Conservation (phyloP, 2,113 vertebrate genomes). For the Xiphorhynchus elegans region DNA sequence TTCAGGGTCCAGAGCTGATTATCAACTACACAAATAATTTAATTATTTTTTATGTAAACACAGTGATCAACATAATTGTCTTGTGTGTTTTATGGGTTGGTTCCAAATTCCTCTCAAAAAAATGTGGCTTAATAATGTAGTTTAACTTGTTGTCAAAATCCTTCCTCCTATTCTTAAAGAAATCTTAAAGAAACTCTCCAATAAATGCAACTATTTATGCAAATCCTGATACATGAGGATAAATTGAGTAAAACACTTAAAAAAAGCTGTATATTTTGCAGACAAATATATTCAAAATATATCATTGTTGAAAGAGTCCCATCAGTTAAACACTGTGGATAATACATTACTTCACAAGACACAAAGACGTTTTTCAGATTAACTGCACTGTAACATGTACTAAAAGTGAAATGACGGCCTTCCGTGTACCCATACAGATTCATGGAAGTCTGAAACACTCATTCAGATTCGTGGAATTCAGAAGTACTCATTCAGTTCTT, state of each 20-base stretch:
- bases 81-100: background rate
- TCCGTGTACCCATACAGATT: background rate
- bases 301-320: background rate
- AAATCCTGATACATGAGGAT: background rate
- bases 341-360: background rate
- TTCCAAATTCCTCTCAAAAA: background rate
- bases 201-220: background rate
- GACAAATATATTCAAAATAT: background rate
- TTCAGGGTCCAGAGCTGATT: background rate
- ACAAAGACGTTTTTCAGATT: background rate
- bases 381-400: background rate
- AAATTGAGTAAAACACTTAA: background rate
- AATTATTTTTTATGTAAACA: background rate
- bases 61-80: background rate
- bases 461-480: background rate
- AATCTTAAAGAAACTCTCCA: background rate
- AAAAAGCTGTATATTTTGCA: background rate
- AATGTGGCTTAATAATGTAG: background rate
- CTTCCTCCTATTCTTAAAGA: background rate
- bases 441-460: rapidly evolving
- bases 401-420: background rate
- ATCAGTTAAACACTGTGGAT: background rate
- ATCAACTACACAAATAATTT: background rate
- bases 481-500: background rate
- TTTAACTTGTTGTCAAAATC: background rate